Conservation (phyloP, 2,113 vertebrate species). For the Accipiter cooperii region DNA sequence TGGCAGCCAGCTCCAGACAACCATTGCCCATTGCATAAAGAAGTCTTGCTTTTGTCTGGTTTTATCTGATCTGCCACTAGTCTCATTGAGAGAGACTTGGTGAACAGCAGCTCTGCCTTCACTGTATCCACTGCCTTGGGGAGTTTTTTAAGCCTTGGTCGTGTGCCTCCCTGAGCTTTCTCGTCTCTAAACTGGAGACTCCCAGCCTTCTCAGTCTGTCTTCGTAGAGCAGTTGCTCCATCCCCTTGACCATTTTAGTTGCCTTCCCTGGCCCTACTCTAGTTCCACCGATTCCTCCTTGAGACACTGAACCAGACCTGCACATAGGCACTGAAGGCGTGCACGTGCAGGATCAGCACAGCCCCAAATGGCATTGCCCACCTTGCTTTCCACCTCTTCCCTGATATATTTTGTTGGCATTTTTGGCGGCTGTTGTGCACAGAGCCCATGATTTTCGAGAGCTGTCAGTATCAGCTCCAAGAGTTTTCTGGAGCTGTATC, state of each 20-base stretch:
- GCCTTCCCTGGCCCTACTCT: not conserved
- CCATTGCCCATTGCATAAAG: not conserved
- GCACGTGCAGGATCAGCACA: not conserved
- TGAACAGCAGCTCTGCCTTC: not conserved
- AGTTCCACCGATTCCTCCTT: not conserved
- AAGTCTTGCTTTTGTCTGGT: not conserved
- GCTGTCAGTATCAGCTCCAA: no score
- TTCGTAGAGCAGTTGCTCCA: not conserved
- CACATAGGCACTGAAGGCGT: not conserved
- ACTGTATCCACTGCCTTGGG: not conserved
- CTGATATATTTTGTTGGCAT: not conserved
- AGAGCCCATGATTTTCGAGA: not conserved
- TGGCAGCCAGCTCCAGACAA: not conserved
- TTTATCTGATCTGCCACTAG: not conserved
- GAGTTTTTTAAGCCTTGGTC: not conserved
- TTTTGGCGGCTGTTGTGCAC: not conserved
- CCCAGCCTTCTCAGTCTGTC: not conserved
- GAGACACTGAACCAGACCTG: not conserved
- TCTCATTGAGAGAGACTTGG: not conserved
- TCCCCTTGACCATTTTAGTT: not conserved
- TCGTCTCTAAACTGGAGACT: not conserved
- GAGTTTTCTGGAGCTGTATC: not conserved
- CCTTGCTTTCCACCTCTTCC: not conserved
- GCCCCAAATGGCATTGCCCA: not conserved
- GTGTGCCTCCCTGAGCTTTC: not conserved